A percentile compares a stretch with the other conserved stretches of the same genome.
phyloP scores from a whole-genome alignment of 2,888 invertebrate genomes.

The Spisula solida region DNA sequence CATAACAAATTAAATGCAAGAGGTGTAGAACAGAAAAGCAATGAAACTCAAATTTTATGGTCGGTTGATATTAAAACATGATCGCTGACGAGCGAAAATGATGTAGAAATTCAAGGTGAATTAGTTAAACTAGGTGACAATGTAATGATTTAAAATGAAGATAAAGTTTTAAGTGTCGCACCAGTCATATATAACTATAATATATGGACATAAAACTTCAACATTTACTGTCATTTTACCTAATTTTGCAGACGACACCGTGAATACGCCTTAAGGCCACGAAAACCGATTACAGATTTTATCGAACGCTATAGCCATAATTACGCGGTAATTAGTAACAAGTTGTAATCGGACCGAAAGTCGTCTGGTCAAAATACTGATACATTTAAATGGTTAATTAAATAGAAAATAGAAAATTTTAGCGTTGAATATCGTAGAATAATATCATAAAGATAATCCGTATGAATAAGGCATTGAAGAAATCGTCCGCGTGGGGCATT shows the following conservation, averaged over 20 bases:
- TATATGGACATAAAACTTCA: slow-evolving; percentile 21
- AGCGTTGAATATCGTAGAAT: background rate
- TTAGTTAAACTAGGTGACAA: background rate
- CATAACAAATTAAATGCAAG: background rate
- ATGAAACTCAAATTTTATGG: background rate
- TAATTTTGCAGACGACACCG: slow-evolving; percentile 22
- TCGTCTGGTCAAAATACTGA: background rate
- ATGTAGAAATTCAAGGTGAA: background rate
- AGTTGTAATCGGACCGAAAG: background rate
- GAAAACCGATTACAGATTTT: slow-evolving; percentile 33
- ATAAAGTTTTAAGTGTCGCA: slow-evolving; percentile 38
- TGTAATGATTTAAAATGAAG: slow-evolving; percentile 30
- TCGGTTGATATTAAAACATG: background rate
- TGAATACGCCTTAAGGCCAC: slow-evolving; percentile 25
- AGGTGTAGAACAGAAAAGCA: background rate
- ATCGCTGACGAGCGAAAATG: background rate
- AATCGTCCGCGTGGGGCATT: background rate
- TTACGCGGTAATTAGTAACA: slow-evolving; percentile 19
- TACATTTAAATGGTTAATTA: background rate
- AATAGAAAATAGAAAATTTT: background rate
- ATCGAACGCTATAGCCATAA: slow-evolving; percentile 28
- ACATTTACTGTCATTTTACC: slow-evolving; percentile 29
- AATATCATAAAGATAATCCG: background rate
- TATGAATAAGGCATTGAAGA: background rate
- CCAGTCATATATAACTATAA: slow-evolving; percentile 31